Evolutionary conservation across 2,113 vertebrate species (phyloP).

Genomic region (Syrmaticus mikado): DNA sequence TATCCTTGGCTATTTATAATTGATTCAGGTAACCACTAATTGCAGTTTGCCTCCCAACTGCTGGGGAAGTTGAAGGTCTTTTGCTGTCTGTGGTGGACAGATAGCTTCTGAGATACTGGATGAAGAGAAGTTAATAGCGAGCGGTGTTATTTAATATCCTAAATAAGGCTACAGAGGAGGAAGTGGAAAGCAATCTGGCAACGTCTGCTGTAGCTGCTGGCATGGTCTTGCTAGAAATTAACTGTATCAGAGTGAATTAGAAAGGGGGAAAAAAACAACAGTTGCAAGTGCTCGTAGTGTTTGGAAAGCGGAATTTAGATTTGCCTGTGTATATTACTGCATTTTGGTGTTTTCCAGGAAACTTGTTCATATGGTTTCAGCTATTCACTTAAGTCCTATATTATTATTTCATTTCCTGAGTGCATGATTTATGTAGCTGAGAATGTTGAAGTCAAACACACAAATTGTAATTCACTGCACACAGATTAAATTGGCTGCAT

Average conservation of each 20-base stretch:
- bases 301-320: conserved; percentile 5
- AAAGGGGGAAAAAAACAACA: not conserved
- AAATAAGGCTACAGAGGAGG: conserved; percentile 33
- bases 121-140: not conserved
- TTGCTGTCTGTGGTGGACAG: not conserved
- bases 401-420: conserved; percentile 36
- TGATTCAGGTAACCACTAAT: conserved; percentile 55
- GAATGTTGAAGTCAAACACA: not conserved
- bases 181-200: conserved; percentile 48
- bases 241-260: conserved; percentile 38
- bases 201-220: conserved; percentile 31
- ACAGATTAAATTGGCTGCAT: conserved; percentile 64
- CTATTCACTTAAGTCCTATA: not conserved
- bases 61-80: conserved; percentile 52
- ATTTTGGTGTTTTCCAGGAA: conserved; percentile 1
- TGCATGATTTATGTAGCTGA: conserved; percentile 21
- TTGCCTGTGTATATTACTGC: not conserved
- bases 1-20: conserved; percentile 42
- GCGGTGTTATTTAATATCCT: conserved; percentile 50
- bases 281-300: not conserved
- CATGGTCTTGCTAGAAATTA: conserved; percentile 43
- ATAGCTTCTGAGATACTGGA: not conserved
- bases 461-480: conserved; percentile 52
- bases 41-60: conserved; percentile 46
- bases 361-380: not conserved